Percentiles rank a stretch among this genome's conserved stretches.
phyloP scores from a whole-genome alignment of 2,797 vertebrate genomes.

The Melanotaenia maccullochi region DNA sequence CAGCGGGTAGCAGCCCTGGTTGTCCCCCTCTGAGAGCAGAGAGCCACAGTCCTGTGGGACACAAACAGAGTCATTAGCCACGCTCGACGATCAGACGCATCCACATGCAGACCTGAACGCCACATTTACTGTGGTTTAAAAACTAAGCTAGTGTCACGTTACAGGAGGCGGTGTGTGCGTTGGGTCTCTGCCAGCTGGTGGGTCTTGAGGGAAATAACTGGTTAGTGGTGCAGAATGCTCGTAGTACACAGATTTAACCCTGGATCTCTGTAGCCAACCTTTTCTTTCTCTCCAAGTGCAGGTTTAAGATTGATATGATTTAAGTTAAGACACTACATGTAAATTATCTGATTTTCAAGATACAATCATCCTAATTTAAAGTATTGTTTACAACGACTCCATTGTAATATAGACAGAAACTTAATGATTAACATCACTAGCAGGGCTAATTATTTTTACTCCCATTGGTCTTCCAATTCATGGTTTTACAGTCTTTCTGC shows the following conservation, averaged over 20 bases:
- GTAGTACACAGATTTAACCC: not conserved
- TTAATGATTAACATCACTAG: too few species aligned
- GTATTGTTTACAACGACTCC: too few species aligned
- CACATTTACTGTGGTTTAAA: constrained; percentile 24
- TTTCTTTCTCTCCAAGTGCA: not conserved
- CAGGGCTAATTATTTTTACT: too few species aligned
- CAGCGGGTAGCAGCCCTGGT: constrained; percentile 98
- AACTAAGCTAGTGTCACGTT: constrained; percentile 14
- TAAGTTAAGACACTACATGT: not conserved
- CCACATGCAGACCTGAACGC: constrained; percentile 17
- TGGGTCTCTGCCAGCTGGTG: constrained; percentile 11
- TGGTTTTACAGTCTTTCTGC: too few species aligned
- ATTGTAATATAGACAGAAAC: too few species aligned
- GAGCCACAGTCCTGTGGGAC: constrained; percentile 91
- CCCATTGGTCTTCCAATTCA: too few species aligned
- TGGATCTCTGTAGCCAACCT: not conserved
- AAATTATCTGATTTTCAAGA: too few species aligned
- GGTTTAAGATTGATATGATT: not conserved
- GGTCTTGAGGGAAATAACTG: constrained; percentile 10
- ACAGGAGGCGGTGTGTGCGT: not conserved
- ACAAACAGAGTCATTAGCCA: constrained; percentile 58
- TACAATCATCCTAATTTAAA: too few species aligned
- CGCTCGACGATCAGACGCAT: constrained; percentile 9
- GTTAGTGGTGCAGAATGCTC: not conserved
- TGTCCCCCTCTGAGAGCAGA: constrained; percentile 97